Conservation (phyloP, 2,888 invertebrate genomes). For the Noctua fimbriata region DNA sequence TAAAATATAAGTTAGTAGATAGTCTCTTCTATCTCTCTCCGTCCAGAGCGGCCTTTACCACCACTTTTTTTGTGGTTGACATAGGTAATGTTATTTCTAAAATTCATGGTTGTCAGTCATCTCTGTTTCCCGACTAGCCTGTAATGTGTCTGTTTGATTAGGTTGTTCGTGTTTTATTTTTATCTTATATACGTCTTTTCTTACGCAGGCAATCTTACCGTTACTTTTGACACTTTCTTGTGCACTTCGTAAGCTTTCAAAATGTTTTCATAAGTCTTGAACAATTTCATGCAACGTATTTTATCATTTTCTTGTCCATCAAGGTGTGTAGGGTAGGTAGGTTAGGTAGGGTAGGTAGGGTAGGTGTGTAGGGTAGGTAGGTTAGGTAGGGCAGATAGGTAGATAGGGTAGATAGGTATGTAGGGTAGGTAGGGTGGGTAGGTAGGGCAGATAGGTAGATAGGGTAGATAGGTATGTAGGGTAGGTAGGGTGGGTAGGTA, state of each 20-base stretch:
- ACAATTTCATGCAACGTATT: slow-evolving; percentile 9
- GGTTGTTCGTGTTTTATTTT: not conserved
- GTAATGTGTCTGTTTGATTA: not conserved
- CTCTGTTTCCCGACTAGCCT: not conserved
- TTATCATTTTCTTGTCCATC: not conserved
- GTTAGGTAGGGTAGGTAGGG: no score
- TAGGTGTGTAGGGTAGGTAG: no score
- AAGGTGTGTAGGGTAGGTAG: no score
- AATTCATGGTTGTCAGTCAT: not conserved
- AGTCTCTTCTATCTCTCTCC: not conserved
- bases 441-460: no score
- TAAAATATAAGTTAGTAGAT: not conserved
- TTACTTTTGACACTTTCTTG: slow-evolving; percentile 21
- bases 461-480: no score
- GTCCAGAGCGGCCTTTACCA: not conserved
- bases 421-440: no score
- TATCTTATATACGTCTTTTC: not conserved
- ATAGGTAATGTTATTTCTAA: not conserved
- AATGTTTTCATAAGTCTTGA: slow-evolving; percentile 32
- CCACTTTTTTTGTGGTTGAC: not conserved
- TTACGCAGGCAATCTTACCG: slow-evolving; percentile 5
- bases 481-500: no score
- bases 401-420: no score
- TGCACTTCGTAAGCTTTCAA: slow-evolving; percentile 40
- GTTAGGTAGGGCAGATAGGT: no score